These are phyloP conservation scores for Eupelmus urozonus DNA, from an alignment of 2,888 invertebrate genomes.

Conservation along the genomic window DNA sequence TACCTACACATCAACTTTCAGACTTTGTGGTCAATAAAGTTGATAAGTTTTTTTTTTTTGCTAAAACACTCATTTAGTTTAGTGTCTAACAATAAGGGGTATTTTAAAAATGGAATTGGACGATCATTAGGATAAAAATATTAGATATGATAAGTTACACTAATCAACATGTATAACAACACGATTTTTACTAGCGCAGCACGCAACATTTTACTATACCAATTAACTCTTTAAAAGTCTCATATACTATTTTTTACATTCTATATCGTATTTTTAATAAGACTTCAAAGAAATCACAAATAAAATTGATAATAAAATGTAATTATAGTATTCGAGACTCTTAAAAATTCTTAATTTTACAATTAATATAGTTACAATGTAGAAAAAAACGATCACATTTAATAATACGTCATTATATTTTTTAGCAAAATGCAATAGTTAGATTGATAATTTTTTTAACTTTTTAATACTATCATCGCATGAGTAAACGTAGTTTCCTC, in stretches of 20 bases:
- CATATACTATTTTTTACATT: constrained; percentile 16
- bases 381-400: neutral
- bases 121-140: constrained; percentile 26
- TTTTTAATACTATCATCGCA: constrained; percentile 42
- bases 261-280: neutral
- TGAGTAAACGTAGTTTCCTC: constrained; percentile 43
- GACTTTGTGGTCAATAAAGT: constrained; percentile 18
- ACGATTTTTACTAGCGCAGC: constrained; percentile 25
- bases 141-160: constrained; percentile 24
- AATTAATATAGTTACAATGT: constrained; percentile 31
- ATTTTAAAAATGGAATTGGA: constrained; percentile 6
- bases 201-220: constrained; percentile 22
- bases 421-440: constrained; percentile 43
- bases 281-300: no score
- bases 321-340: neutral
- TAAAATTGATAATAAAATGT: neutral
- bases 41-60: constrained; percentile 29
- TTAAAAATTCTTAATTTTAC: constrained; percentile 8
- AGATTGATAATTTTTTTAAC: constrained; percentile 37
- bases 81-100: constrained; percentile 24
- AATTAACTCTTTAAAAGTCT: constrained; percentile 31
- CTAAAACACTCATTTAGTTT: constrained; percentile 23
- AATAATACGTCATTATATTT: constrained; percentile 25
- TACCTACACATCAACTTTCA: constrained; percentile 23
- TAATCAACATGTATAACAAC: constrained; percentile 40